Percentiles rank a stretch among this genome's conserved stretches.
Evolutionary conservation across 2,797 vertebrate species (phyloP).

Genomic region (Merluccius polli): DNA sequence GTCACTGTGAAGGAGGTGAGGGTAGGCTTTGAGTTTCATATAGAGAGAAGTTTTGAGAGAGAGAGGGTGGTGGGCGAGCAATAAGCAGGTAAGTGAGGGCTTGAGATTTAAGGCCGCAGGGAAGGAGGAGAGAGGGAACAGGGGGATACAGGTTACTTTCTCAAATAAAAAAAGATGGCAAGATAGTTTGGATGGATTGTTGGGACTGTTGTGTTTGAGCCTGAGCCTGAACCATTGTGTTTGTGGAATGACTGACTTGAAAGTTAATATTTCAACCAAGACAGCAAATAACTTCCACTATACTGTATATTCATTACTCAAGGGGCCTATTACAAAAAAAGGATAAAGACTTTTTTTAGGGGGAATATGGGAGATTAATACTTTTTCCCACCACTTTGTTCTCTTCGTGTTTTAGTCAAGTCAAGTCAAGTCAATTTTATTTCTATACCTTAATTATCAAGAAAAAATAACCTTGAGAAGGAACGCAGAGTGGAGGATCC

Average conservation of each 20-base stretch:
- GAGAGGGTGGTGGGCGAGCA: background rate
- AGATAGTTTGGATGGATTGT: constrained; percentile 12
- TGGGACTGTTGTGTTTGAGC: too few relatives aligned
- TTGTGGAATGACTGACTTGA: background rate
- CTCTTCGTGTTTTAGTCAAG: background rate
- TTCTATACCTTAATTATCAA: too few relatives aligned
- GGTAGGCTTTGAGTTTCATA: constrained; percentile 15
- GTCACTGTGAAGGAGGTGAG: background rate
- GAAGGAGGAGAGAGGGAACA: constrained; percentile 27
- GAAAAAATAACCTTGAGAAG: too few relatives aligned
- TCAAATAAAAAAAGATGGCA: constrained; percentile 28
- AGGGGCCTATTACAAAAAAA: background rate
- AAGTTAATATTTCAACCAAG: background rate
- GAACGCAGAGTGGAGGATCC: too few relatives aligned
- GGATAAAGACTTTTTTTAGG: background rate
- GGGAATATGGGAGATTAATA: background rate
- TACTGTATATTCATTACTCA: background rate
- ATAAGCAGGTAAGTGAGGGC: background rate
- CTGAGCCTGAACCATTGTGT: background rate
- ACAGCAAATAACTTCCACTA: background rate
- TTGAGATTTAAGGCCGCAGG: constrained; percentile 1
- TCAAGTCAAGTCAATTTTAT: too few relatives aligned
- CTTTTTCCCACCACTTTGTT: background rate
- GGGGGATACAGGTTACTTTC: constrained; percentile 23
- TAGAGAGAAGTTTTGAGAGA: background rate